phyloP scores from a whole-genome alignment of 1,140 invertebrate species.

The Conus betulinus region DNA sequence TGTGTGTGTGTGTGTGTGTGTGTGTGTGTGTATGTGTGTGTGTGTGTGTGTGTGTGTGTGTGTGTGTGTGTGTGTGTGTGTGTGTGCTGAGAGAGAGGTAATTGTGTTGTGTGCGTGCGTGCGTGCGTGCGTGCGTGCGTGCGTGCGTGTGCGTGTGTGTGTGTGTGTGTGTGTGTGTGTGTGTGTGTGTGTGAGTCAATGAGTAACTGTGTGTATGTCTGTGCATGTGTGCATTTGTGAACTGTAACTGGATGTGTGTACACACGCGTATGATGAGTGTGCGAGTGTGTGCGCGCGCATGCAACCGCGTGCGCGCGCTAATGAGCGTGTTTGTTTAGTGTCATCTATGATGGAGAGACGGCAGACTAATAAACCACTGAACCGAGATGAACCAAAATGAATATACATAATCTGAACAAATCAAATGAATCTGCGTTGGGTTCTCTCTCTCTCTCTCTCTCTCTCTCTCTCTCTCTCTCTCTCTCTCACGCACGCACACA shows the following conservation, averaged over 20 bases:
- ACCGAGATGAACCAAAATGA: not conserved
- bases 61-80: not conserved
- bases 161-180: not conserved
- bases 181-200: not conserved
- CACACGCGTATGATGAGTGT: not conserved
- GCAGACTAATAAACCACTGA: not conserved
- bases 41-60: not conserved
- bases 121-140: not conserved
- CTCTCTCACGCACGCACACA: no score
- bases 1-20: slow-evolving; percentile 16
- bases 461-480: no score
- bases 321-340: not conserved
- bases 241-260: not conserved
- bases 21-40: not conserved
- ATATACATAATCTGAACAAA: no score
- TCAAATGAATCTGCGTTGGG: no score
- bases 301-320: not conserved
- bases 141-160: not conserved
- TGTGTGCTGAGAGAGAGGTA: no score
- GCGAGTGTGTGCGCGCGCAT: not conserved
- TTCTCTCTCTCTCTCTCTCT: no score
- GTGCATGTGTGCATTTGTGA: not conserved
- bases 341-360: not conserved
- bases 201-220: not conserved
- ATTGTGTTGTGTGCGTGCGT: not conserved